phyloP scores from a whole-genome alignment of 92 coral and sea anemone genomes.

The Montipora capitata region DNA sequence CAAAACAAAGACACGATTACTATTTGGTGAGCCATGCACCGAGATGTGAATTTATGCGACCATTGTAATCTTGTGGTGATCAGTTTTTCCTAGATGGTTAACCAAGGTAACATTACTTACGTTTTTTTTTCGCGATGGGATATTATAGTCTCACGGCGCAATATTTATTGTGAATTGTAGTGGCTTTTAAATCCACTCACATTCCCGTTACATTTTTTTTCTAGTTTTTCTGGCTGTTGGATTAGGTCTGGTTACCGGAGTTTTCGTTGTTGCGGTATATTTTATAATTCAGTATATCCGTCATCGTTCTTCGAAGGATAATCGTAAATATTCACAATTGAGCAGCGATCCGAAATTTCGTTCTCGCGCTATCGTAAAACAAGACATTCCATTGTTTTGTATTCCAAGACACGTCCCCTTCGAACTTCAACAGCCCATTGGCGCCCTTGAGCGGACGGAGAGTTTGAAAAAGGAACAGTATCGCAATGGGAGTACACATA shows the following conservation, averaged over 20 bases:
- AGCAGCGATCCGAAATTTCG: conserved; percentile 20
- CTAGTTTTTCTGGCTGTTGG: conserved; percentile 73
- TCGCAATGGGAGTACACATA: conserved; percentile 11
- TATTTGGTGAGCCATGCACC: conserved; percentile 4
- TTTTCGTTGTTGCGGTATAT: conserved; percentile 46
- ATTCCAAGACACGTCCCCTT: conserved; percentile 55
- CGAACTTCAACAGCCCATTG: conserved; percentile 46
- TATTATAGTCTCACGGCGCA: conserved; percentile 5
- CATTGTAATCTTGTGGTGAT: neutral
- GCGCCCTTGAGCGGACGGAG: neutral
- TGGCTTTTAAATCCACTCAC: conserved; percentile 8
- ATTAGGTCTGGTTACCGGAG: conserved; percentile 67
- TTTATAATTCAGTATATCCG: conserved; percentile 28
- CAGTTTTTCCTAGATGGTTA: conserved; percentile 38
- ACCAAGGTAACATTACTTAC: conserved; percentile 35
- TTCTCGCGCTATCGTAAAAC: conserved; percentile 52
- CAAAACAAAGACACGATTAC: neutral
- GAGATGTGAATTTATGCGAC: neutral
- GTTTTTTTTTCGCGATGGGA: neutral
- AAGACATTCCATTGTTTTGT: conserved; percentile 47
- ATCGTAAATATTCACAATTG: neutral
- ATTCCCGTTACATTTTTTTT: conserved; percentile 20
- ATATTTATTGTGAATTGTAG: conserved; percentile 11
- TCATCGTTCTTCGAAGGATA: conserved; percentile 19
- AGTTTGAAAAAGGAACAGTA: conserved; percentile 31